Conservation (phyloP, 2,113 vertebrate species). For the Colossoma macropomum region DNA sequence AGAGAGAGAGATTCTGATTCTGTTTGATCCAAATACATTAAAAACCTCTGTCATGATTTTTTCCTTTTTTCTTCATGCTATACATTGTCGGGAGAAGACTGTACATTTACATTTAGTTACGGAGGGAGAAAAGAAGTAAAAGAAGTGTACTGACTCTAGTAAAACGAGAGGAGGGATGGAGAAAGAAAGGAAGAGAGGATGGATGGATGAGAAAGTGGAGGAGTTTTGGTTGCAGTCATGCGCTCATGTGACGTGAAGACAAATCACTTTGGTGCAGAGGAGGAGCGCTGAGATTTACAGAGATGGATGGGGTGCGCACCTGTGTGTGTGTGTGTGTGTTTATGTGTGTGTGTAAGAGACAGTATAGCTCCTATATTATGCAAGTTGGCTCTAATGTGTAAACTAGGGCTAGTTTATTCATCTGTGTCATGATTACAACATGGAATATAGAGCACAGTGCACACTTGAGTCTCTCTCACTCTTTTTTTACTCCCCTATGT, state of each 20-base stretch:
- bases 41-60: no score
- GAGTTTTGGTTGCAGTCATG: conserved; percentile 5
- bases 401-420: background rate
- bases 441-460: background rate
- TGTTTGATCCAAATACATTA: no score
- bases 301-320: conserved; percentile 6
- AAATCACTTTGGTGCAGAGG: conserved; percentile 35
- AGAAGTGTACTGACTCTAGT: no score
- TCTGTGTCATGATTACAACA: background rate
- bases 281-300: conserved; percentile 33
- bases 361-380: conserved; percentile 26
- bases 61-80: no score
- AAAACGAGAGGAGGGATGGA: conserved; percentile 4
- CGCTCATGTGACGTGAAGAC: conserved; percentile 16
- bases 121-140: no score
- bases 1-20: no score
- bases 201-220: conserved; percentile 6
- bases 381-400: background rate
- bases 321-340: conserved; percentile 29
- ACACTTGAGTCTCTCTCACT: conserved; percentile 24
- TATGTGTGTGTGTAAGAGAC: conserved; percentile 29
- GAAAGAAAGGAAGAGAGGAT: background rate
- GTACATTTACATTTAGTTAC: no score
- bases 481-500: background rate
- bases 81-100: no score